Base-by-base conservation (phyloP, 1,140 invertebrate species). In the Latrodectus geometricus region DNA sequence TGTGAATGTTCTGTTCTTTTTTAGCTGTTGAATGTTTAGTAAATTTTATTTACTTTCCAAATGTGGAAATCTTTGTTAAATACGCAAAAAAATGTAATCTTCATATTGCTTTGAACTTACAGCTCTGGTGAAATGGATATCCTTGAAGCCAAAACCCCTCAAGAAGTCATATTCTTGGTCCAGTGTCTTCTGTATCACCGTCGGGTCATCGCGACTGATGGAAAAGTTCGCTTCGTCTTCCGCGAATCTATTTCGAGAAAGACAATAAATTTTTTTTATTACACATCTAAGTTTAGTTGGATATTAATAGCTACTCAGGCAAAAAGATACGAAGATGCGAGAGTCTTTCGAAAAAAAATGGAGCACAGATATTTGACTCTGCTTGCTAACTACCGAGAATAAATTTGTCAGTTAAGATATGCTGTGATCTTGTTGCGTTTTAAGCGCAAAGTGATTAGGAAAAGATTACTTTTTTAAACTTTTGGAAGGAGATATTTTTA, bases 181-280 rank as follows among this genome's bases (percentile, higher is more conserved):
- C 20, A 94, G 87, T 20, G 89, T 89, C 12, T 91, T 91, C 66
- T 91, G 91, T 49, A 93, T 93, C 21, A 94, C 89, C 8, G 92
- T 92, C 2, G 94, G 92, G 89, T 94, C 94, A 89, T 94, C 94
- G 11, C 93, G 93, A 88, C 91, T 94, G 65, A 94, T 91, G 15
- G 93, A 94, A 87, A 94, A 94, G 88, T 93, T 94, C 8, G 91
- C 92, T 8, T 90, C 90, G 90, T 94, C 93, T 77, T 92, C 89
- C n/a, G 92, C 92, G 90, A 94, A 94, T 88, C 92, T 93, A 79
- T 49, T 61, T 61, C 54, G 54, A 61, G 54, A 17, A 61, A 61
- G 11, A 61, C 2, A 8, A 17, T 61, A 2, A n/a, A 61, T 61
- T 61, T 61, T 61, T 61, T 61, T 35, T 3, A 35, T 35, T 5